Evolutionary conservation across 1,140 invertebrate species (phyloP).

Genomic region (Myzus persicae): DNA sequence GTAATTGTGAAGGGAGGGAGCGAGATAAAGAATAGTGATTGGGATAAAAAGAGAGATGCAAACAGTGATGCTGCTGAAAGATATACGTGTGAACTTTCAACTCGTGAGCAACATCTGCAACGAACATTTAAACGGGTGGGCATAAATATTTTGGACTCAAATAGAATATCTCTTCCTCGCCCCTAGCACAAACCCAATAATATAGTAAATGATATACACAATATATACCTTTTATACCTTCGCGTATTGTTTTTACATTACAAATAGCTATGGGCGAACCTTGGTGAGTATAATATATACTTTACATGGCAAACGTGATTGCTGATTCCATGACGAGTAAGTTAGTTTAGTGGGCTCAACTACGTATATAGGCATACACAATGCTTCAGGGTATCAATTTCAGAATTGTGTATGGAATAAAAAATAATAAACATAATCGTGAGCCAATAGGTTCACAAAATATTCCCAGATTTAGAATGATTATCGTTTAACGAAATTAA

Average conservation of each 20-base stretch:
- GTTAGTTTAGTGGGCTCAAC: not conserved
- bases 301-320: not conserved
- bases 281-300: not conserved
- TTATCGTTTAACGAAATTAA: not conserved
- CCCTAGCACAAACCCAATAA: not conserved
- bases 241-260: not conserved
- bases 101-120: not conserved
- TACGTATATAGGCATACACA: not conserved
- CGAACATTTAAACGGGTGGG: not conserved
- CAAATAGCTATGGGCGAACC: not conserved
- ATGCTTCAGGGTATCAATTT: not conserved
- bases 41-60: not conserved
- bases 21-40: not conserved
- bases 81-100: conserved; percentile 13
- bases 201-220: not conserved
- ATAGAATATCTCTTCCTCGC: not conserved
- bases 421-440: not conserved
- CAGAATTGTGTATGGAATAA: not conserved
- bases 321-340: not conserved
- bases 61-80: not conserved
- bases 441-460: not conserved
- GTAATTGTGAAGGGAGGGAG: not conserved
- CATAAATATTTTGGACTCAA: not conserved
- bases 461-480: not conserved
- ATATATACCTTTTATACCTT: not conserved